phyloP scores from a whole-genome alignment of 2,113 vertebrate species.

The Calidris pugnax region DNA sequence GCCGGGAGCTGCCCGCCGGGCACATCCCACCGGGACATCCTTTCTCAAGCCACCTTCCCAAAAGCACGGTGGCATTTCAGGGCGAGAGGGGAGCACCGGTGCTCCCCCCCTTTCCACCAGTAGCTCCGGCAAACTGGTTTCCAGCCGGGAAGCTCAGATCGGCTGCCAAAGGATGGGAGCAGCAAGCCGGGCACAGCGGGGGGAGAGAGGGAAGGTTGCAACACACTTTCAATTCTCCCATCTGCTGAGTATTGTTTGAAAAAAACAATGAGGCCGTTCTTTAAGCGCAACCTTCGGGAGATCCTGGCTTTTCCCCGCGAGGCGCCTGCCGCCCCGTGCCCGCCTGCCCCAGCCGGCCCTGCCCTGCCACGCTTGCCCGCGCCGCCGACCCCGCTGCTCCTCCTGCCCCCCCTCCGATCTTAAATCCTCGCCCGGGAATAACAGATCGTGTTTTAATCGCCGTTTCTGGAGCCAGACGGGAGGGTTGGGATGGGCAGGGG shows the following conservation, averaged over 20 bases:
- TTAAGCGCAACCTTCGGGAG: constrained; percentile 40
- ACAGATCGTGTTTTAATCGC: background rate
- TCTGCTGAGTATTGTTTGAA: constrained; percentile 67
- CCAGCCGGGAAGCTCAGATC: constrained; percentile 52
- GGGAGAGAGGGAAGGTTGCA: constrained; percentile 56
- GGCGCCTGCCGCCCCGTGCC: background rate
- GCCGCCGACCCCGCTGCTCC: background rate
- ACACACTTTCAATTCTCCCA: constrained; percentile 67
- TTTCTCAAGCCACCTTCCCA: background rate
- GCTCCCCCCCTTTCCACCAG: background rate
- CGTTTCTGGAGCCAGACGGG: background rate
- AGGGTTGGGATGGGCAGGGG: background rate
- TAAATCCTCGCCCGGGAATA: constrained; percentile 26
- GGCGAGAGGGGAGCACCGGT: background rate
- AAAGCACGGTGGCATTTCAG: background rate
- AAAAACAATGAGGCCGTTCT: constrained; percentile 67
- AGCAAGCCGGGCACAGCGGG: constrained; percentile 26
- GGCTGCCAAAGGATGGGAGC: constrained; percentile 46
- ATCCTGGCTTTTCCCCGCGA: background rate
- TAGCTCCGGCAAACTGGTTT: constrained; percentile 18
- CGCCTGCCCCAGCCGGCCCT: background rate
- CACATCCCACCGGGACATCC: background rate
- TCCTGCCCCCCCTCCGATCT: background rate
- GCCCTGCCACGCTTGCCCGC: background rate
- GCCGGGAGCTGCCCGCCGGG: background rate